A percentile compares a stretch with the other conserved stretches of the same genome.
phyloP scores from a whole-genome alignment of 2,888 invertebrate species.

The Cepaea hortensis region DNA sequence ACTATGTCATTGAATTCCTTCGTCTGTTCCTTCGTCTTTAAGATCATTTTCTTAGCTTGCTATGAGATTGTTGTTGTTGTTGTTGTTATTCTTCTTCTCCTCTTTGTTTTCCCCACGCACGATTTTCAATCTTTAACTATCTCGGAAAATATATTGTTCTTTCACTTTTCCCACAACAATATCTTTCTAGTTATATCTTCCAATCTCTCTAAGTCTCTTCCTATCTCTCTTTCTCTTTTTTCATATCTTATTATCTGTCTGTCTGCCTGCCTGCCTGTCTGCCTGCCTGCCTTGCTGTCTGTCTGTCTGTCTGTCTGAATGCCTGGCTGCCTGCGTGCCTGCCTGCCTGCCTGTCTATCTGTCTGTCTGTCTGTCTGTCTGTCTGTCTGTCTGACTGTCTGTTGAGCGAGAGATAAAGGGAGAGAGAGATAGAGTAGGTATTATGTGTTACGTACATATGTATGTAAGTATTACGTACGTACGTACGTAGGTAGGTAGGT shows the following conservation, averaged over 20 bases:
- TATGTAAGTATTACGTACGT: too few species aligned
- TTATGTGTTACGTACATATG: too few species aligned
- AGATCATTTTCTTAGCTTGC: neutral
- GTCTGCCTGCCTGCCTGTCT: neutral
- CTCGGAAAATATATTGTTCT: neutral
- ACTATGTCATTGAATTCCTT: neutral
- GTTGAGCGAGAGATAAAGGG: too few species aligned
- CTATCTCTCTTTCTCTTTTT: neutral
- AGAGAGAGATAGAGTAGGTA: too few species aligned
- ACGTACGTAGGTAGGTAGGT: too few species aligned
- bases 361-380: neutral
- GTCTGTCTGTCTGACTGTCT: too few species aligned
- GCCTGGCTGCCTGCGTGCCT: neutral
- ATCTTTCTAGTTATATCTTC: neutral
- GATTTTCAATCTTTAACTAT: neutral
- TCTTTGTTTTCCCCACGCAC: too few species aligned
- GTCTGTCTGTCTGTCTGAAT: neutral
- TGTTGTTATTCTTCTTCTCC: too few species aligned
- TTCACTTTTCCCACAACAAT: neutral
- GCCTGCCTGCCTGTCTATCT: too few species aligned
- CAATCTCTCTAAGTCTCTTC: neutral
- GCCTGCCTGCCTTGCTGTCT: too few species aligned
- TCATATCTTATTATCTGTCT: neutral
- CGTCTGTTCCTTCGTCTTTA: neutral
- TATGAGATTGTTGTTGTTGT: too few species aligned